Base-by-base conservation (phyloP, 1,140 invertebrate genomes). In the Phocides pigmalion region DNA sequence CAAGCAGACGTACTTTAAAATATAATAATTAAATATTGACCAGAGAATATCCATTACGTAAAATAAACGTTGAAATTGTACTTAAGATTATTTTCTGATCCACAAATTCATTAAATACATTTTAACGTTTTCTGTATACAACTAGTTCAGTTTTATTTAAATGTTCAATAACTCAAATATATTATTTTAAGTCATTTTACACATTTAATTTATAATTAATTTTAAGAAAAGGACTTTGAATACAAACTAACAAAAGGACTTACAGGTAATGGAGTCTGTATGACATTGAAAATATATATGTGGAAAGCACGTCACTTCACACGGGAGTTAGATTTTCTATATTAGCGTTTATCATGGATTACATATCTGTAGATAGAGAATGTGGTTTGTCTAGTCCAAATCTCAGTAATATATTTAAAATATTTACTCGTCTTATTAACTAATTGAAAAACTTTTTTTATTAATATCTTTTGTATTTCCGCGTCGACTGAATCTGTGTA, bases 321-420 rank as follows among this genome's bases (percentile, higher is more conserved):
- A 87, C 79, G 79, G 73, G 76, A 82, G 61, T 83, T 87, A 89
- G 83, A 89, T 83, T 89, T 89, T 87, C 77, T 88, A 85, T 81
- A 84, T 87, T 89, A 89, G 81, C 76, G 83, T 87, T 90, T 89
- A 91, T 91, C 87, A 89, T 91, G 82, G 87, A 89, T 89, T 85
- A 91, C 89, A 91, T 91, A 91, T 91, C 89, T 91, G 82, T 91
- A 91, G 88, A 89, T 90, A 90, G 87, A 83, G 64, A 84, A 89
- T 84, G 89, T 91, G 87, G 83, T 91, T 90, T 84, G 83, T 87
- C 84, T 91, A 91, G 89, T 89, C 84, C 87, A 89, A 89, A 89
- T 87, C 84, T 89, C 82, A 82, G 82, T 85, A 81, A 86, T 81
- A 79, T 82, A 82, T 82, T 78, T 75, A 82, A 82, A 79, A 87